A percentile compares a stretch with the other conserved stretches of the same genome.
phyloP scores from a whole-genome alignment of 2,888 invertebrate genomes.

The Marronus borbonicus region DNA sequence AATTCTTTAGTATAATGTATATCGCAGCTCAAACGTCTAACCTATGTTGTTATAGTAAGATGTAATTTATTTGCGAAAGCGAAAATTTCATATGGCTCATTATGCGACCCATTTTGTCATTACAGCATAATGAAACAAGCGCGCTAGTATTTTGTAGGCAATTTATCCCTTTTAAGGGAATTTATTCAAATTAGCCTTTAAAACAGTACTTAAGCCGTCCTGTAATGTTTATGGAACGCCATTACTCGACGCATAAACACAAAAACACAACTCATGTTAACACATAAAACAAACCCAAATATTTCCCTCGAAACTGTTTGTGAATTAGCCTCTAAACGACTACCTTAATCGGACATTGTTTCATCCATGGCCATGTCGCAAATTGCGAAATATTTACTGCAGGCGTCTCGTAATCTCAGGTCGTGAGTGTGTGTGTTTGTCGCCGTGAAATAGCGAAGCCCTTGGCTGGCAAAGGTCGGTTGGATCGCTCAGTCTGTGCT shows the following conservation, averaged over 20 bases:
- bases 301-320: conserved; percentile 32
- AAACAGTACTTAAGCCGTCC: conserved; percentile 14
- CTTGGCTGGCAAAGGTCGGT: not conserved
- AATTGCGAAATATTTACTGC: conserved; percentile 41
- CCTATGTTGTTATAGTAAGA: too few relatives aligned
- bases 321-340: conserved; percentile 26
- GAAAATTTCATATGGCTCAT: not conserved
- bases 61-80: too few relatives aligned
- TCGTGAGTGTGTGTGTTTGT: conserved; percentile 3
- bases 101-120: not conserved
- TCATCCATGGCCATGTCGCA: conserved; percentile 15
- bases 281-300: conserved; percentile 37
- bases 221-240: conserved; percentile 26
- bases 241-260: conserved; percentile 39
- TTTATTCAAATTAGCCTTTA: conserved; percentile 43
- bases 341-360: conserved; percentile 34
- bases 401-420: conserved; percentile 31
- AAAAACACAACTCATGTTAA: conserved; percentile 32
- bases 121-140: not conserved
- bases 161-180: not conserved
- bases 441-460: not conserved
- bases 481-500: not conserved
- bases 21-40: too few relatives aligned
- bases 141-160: not conserved
- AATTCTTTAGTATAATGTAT: too few relatives aligned